Conservation (phyloP, 2,797 vertebrate species). For the Coendou prehensilis region DNA sequence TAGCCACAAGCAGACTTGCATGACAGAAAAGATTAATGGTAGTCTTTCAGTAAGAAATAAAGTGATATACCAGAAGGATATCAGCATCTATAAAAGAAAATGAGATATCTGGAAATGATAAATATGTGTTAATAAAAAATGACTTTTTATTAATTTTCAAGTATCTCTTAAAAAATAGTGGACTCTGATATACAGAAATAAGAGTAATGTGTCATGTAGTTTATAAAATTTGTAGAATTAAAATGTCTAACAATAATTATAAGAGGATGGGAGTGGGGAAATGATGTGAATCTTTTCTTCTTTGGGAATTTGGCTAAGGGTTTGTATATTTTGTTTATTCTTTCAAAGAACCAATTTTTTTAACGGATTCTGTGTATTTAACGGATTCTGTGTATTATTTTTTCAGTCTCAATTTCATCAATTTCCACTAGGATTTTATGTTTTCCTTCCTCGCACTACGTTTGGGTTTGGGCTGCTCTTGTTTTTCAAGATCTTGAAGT, state of each 20-base stretch:
- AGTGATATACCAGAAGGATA: not conserved
- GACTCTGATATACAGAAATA: not conserved
- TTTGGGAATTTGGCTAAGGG: not conserved
- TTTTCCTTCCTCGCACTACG: not conserved
- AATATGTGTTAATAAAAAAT: not conserved
- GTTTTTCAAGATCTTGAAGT: not conserved
- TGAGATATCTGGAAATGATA: not conserved
- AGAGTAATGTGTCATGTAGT: not conserved
- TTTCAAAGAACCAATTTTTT: not conserved
- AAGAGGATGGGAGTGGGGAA: not conserved
- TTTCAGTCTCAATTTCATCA: not conserved
- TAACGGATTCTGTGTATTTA: not conserved
- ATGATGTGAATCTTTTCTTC: not conserved
- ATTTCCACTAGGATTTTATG: not conserved
- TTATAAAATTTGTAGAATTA: not conserved
- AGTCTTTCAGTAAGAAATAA: constrained; percentile 22
- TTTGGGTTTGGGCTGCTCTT: not conserved
- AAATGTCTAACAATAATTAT: not conserved
- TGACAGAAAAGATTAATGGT: not conserved
- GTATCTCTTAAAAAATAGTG: not conserved
- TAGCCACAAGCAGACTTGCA: not conserved
- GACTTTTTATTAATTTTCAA: not conserved
- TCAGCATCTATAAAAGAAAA: not conserved
- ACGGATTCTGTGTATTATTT: not conserved
- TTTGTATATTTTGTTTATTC: not conserved